These are phyloP conservation scores for Venturia canescens DNA, from an alignment of 1,140 invertebrate species.

Conservation along the genomic window DNA sequence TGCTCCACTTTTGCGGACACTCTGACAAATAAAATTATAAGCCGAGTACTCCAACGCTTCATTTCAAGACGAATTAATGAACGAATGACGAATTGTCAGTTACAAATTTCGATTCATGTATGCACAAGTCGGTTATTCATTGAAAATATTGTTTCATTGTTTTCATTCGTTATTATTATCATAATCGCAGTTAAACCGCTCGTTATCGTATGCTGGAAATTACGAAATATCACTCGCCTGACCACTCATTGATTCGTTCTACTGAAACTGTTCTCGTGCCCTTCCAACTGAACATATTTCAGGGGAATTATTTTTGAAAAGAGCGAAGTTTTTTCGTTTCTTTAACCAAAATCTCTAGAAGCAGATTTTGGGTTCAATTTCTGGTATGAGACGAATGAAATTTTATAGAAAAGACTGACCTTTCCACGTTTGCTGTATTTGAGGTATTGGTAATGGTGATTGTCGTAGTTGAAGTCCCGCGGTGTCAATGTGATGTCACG, in stretches of 20 bases:
- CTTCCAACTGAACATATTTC: neutral
- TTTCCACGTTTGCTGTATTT: conserved; percentile 86
- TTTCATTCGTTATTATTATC: neutral
- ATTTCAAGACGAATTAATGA: too few species aligned
- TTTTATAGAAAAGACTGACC: conserved; percentile 69
- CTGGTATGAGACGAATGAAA: too few species aligned
- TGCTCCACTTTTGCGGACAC: too few species aligned
- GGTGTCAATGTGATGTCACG: conserved; percentile 81
- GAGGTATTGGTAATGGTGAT: conserved; percentile 89
- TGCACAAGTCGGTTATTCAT: too few species aligned
- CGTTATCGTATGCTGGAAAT: neutral
- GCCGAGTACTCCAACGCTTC: too few species aligned
- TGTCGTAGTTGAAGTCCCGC: conserved; percentile 87
- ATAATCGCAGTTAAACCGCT: neutral
- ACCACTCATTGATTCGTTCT: neutral
- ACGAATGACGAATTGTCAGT: too few species aligned
- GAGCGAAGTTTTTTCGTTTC: too few species aligned
- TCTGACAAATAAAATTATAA: too few species aligned
- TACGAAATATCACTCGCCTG: neutral
- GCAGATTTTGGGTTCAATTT: too few species aligned
- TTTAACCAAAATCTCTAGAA: too few species aligned
- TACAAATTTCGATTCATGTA: too few species aligned
- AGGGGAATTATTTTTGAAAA: neutral
- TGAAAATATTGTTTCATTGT: too few species aligned
- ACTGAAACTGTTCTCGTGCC: neutral